These are phyloP conservation scores for Candoia aspera DNA, from an alignment of 2,113 vertebrate genomes.

Conservation along the genomic window DNA sequence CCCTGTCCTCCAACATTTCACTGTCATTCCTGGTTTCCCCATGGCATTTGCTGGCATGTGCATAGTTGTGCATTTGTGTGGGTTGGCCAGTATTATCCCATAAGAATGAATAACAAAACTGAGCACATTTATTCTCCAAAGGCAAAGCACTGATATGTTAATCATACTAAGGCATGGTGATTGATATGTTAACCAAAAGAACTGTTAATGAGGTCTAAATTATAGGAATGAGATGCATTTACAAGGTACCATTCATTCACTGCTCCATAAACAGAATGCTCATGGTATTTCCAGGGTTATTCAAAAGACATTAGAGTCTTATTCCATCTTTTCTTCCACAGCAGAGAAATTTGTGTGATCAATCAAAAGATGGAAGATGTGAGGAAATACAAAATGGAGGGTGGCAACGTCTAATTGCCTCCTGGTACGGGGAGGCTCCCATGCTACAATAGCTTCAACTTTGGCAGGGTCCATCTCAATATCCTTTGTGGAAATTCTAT, in stretches of 20 bases:
- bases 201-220: background rate
- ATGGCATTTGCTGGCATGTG: background rate
- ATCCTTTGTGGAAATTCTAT: too few species aligned
- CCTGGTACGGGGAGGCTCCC: too few species aligned
- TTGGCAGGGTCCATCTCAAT: too few species aligned
- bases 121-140: background rate
- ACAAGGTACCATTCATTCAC: background rate
- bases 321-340: background rate
- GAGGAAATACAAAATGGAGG: background rate
- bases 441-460: too few species aligned
- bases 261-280: background rate
- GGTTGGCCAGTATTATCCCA: background rate
- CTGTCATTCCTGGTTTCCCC: background rate
- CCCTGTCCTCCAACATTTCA: background rate
- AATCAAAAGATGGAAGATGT: background rate
- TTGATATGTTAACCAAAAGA: background rate
- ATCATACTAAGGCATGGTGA: background rate
- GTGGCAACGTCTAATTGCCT: background rate
- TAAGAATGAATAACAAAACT: background rate
- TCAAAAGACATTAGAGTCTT: background rate
- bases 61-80: background rate
- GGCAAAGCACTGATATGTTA: background rate
- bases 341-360: background rate
- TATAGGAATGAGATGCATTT: background rate
- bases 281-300: background rate